Percentiles rank a stretch among this genome's conserved stretches.
phyloP scores from a whole-genome alignment of 1,140 invertebrate species.

The Portunus trituberculatus region DNA sequence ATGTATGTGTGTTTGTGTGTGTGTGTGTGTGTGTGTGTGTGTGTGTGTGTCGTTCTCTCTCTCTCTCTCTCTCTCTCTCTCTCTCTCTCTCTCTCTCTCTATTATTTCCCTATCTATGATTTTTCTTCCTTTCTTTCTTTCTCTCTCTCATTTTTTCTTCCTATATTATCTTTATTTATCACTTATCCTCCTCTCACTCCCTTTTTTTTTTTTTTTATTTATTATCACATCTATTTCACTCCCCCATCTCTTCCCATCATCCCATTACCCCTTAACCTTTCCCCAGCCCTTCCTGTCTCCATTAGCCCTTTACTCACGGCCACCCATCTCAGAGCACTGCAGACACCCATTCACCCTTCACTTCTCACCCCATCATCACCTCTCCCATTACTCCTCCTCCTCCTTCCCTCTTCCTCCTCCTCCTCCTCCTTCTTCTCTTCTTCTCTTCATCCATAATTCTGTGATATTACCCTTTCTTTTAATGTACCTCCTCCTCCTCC shows the following conservation, averaged over 20 bases:
- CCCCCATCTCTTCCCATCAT: neutral
- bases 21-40: neutral
- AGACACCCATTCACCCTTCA: neutral
- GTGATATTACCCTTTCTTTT: no score
- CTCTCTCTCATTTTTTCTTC: conserved; percentile 14
- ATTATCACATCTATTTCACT: neutral
- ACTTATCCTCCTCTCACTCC: neutral
- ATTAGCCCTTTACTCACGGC: neutral
- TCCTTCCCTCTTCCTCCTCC: neutral
- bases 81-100: no score
- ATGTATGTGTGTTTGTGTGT: neutral
- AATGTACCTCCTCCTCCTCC: neutral
- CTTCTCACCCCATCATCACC: neutral
- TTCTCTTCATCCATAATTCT: neutral
- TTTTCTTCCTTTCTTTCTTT: conserved; percentile 14
- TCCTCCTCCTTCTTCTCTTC: conserved; percentile 22
- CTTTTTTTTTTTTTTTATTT: neutral
- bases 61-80: conserved; percentile 9
- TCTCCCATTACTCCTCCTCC: neutral
- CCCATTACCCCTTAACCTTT: neutral
- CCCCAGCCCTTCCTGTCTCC: neutral
- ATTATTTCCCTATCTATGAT: neutral
- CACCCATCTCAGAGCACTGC: neutral
- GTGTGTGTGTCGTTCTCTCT: neutral
- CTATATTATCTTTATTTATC: conserved; percentile 26